These are phyloP conservation scores for Cataglyphis altisquamis DNA, from an alignment of 2,888 invertebrate genomes.

Conservation along the genomic window DNA sequence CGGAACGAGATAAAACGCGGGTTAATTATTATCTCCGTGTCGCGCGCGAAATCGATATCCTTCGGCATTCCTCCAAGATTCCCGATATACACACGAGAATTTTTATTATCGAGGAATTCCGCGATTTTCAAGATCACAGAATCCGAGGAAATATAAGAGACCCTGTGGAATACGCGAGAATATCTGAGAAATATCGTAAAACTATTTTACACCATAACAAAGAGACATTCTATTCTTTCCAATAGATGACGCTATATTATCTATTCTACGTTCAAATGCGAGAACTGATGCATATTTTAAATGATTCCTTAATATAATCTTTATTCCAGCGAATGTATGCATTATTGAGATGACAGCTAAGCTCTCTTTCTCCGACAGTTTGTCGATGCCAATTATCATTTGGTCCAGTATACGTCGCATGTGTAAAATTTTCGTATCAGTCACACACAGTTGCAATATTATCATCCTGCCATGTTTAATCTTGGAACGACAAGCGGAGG, in stretches of 20 bases:
- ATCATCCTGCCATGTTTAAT: conserved; percentile 32
- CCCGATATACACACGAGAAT: not conserved
- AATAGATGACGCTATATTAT: not conserved
- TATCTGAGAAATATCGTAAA: not conserved
- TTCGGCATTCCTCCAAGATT: not conserved
- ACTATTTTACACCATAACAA: not conserved
- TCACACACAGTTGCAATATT: not conserved
- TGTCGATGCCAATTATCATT: conserved; percentile 39
- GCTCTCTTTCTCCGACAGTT: not conserved
- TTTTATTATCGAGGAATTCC: conserved; percentile 11
- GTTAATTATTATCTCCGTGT: not conserved
- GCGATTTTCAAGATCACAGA: not conserved
- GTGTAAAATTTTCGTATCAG: conserved; percentile 36
- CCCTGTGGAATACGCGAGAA: not conserved
- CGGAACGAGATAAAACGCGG: not conserved
- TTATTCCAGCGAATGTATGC: not conserved
- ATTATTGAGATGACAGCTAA: not conserved
- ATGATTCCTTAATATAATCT: not conserved
- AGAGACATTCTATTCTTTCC: not conserved
- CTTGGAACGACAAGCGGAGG: conserved; percentile 8
- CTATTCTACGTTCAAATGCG: not conserved
- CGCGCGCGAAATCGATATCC: not conserved
- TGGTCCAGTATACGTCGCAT: not conserved
- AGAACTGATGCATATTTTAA: not conserved
- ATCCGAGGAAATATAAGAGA: not conserved